phyloP scores from a whole-genome alignment of 2,797 vertebrate genomes.

The Enteromius afrohamiltoni region DNA sequence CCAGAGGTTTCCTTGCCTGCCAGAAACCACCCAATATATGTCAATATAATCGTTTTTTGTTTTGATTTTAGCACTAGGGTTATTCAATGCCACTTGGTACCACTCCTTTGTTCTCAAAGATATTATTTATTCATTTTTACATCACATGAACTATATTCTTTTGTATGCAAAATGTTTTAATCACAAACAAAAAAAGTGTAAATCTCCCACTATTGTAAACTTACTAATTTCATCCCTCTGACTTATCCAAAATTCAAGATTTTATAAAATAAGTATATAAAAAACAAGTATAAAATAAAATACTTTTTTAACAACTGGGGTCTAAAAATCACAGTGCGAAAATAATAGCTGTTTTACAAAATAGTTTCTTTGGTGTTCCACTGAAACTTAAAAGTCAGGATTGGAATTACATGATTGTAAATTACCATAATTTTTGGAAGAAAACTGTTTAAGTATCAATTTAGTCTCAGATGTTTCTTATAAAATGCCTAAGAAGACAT shows the following conservation, averaged over 20 bases:
- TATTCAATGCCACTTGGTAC: too few species aligned
- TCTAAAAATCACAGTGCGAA: background rate
- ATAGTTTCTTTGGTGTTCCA: background rate
- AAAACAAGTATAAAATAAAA: background rate
- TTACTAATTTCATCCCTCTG: too few species aligned
- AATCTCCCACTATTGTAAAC: background rate
- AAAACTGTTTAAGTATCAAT: background rate
- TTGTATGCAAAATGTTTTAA: background rate
- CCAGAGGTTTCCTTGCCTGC: background rate
- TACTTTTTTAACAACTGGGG: background rate
- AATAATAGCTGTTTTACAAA: background rate
- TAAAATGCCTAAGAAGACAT: slow-evolving; percentile 4
- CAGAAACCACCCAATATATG: background rate
- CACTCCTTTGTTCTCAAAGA: background rate
- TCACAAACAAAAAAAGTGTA: background rate
- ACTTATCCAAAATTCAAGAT: background rate
- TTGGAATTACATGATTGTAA: background rate
- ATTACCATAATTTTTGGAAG: background rate
- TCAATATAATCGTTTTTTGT: background rate
- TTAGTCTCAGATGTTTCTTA: background rate
- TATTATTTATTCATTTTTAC: background rate
- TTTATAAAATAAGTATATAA: background rate
- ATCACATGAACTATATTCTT: background rate
- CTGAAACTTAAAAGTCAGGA: background rate
- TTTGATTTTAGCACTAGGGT: background rate